Conservation (phyloP, 2,888 invertebrate species). For the Gymnocheta viridis region DNA sequence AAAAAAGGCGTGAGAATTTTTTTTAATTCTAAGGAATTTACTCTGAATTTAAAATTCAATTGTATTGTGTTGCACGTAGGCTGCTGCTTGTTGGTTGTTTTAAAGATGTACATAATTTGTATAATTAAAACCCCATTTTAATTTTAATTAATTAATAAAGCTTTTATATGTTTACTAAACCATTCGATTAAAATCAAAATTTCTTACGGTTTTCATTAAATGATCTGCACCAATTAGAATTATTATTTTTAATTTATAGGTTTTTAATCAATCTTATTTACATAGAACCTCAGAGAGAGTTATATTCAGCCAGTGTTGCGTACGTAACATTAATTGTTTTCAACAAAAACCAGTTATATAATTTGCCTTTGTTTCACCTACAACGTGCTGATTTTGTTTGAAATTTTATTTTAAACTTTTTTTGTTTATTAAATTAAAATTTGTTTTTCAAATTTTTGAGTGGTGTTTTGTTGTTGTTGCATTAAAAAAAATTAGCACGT, state of each 20-base stretch:
- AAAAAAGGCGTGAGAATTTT: slow-evolving; percentile 69
- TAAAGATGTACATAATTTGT: neutral
- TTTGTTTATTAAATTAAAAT: neutral
- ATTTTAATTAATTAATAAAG: neutral
- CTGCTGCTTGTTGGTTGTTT: neutral
- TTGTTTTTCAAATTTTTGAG: slow-evolving; percentile 8
- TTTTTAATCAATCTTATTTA: too few relatives aligned
- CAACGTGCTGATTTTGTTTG: slow-evolving; percentile 47
- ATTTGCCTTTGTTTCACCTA: neutral
- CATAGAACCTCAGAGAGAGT: too few relatives aligned
- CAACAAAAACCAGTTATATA: slow-evolving; percentile 5
- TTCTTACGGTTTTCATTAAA: too few relatives aligned
- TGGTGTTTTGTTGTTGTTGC: neutral
- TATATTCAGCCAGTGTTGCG: too few relatives aligned
- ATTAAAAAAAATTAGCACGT: slow-evolving; percentile 61
- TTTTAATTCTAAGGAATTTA: slow-evolving; percentile 62
- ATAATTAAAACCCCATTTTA: neutral
- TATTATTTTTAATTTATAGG: neutral
- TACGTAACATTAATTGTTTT: too few relatives aligned
- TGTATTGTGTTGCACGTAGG: slow-evolving; percentile 6
- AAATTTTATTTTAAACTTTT: neutral
- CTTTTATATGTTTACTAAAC: neutral
- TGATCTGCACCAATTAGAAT: too few relatives aligned
- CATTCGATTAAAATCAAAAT: too few relatives aligned
- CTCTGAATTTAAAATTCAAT: slow-evolving; percentile 24